These are phyloP conservation scores for Microtus oregoni DNA, from an alignment of 2,113 vertebrate species.

Conservation along the genomic window DNA sequence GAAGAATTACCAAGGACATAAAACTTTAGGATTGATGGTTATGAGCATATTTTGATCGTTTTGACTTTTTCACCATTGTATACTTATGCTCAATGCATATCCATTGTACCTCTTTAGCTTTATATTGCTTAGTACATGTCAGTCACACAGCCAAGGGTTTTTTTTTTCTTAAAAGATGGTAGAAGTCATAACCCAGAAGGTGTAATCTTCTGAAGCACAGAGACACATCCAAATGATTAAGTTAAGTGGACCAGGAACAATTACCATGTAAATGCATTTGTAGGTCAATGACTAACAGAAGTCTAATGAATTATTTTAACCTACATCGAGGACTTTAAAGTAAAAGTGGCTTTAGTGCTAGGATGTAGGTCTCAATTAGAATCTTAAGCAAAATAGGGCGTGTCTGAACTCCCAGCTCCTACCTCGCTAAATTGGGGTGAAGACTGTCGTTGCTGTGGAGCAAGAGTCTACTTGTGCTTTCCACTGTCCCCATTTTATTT, in stretches of 20 bases:
- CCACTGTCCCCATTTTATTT: conserved; percentile 63
- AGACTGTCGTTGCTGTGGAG: conserved; percentile 9
- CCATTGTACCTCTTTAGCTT: not conserved
- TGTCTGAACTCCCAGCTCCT: conserved; percentile 62
- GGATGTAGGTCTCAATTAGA: conserved; percentile 76
- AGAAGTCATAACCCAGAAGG: conserved; percentile 79
- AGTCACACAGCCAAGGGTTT: not conserved
- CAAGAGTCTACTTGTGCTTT: not conserved
- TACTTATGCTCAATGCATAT: not conserved
- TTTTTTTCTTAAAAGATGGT: conserved; percentile 50
- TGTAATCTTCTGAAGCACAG: conserved; percentile 75
- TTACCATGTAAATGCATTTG: conserved; percentile 82
- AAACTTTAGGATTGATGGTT: not conserved
- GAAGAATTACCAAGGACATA: not conserved
- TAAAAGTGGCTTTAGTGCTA: conserved; percentile 61
- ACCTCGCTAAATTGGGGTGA: conserved; percentile 70
- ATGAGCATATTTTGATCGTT: not conserved
- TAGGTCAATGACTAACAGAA: conserved; percentile 82
- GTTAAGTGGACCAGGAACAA: conserved; percentile 83
- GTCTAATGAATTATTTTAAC: conserved; percentile 83
- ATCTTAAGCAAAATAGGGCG: conserved; percentile 76
- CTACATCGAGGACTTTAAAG: conserved; percentile 73
- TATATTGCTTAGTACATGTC: not conserved
- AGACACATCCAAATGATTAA: conserved; percentile 78
- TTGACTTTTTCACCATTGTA: not conserved